Conservation (phyloP, 1,140 invertebrate genomes). For the Ceratina calcarata region DNA sequence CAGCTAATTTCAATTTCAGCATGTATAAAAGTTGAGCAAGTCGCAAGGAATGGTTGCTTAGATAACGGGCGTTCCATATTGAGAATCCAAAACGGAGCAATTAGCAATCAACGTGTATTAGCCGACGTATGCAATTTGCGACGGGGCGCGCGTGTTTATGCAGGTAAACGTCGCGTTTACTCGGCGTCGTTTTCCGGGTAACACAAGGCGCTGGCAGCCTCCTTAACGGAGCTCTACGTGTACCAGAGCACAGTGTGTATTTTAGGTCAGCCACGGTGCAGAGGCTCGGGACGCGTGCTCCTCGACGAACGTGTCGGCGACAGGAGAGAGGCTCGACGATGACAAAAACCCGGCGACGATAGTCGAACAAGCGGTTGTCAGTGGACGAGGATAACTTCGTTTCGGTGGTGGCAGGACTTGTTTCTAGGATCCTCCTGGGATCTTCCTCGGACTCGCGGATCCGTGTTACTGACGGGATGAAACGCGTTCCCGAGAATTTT, state of each 20-base stretch:
- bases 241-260: too few species aligned
- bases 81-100: conserved; percentile 31
- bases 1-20: background rate
- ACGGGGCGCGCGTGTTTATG: conserved; percentile 28
- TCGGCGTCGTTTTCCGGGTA: background rate
- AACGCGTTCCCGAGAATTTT: background rate
- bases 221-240: conserved; percentile 45
- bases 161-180: conserved; percentile 30
- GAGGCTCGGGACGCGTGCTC: background rate
- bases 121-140: background rate
- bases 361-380: background rate
- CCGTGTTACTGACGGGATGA: background rate
- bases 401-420: background rate
- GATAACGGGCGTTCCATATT: background rate
- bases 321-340: conserved; percentile 5
- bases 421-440: background rate
- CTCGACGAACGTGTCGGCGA: background rate
- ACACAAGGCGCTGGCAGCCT: background rate
- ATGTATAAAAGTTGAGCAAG: conserved; percentile 3
- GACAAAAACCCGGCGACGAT: background rate
- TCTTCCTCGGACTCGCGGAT: background rate
- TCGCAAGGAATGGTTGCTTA: background rate
- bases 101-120: conserved; percentile 32
- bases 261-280: conserved; percentile 49
- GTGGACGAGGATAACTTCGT: background rate